Evolutionary conservation across 2,797 vertebrate genomes (phyloP), one percentile per base, ranked within the genome.

Genomic region (Ctenosaura bakeri): DNA sequence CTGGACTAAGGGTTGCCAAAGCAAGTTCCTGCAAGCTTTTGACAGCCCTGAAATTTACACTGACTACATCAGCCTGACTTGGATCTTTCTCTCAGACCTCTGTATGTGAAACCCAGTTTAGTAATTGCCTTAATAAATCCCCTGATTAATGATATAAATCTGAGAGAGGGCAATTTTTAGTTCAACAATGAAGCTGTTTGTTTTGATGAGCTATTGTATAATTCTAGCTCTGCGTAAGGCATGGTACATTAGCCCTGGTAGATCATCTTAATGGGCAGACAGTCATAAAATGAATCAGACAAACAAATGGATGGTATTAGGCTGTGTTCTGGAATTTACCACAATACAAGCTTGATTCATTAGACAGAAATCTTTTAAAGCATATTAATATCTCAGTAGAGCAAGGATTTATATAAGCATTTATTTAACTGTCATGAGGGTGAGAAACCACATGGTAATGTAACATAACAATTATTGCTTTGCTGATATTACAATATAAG

Each of bases 101-200:
- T 74, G 54, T 80, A 82, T 87, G 82, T 35, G 88, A 77, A 92
- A 80, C 56, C 85, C 82, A 73, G 76, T 84, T 87, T 38, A 85
- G 79, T 83, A 91, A 90, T 92, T 87, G 85, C 69, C 52, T 87
- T 35, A 42, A 85, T 90, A 73, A 74, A 78, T 85, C 86, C 38
- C 90, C 86, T 94, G 90, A 92, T 94, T 85, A 94, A 94, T 91
- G 84, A 50, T 92, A 96, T 93, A 88, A 90, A 86, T 88, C 91
- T 96, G 87, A 90, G 89, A 94, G 91, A 88, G 93, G 88, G 91
- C 90, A 64, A 64, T 81, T 94, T 88, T 88, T 85, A 93, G 77
- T 18, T 89, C 64, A 74, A 89, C 86, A 92, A 71, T 81, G 76
- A 93, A 91, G 87, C 78, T 88, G 50, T 92, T 96, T 96, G 88